Evolutionary conservation across 2,888 invertebrate species (phyloP), one percentile per base, ranked within the genome.

Genomic region (Scelioninae gen. 1): DNA sequence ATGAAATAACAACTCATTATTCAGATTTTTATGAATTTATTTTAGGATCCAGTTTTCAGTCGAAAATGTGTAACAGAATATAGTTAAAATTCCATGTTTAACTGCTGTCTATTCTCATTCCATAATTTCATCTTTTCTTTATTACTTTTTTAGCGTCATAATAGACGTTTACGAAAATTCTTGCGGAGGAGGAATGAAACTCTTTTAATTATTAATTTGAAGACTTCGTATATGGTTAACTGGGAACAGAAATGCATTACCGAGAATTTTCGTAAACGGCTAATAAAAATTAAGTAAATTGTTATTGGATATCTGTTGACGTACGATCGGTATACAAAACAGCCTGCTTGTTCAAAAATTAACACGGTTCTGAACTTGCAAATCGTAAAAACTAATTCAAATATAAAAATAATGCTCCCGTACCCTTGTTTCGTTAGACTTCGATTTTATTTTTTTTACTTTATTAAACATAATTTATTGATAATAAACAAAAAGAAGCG

Each of bases 41-140:
- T 86, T 82, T 63, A 84, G 77, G 82, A 85, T 88, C 81, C 86
- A 85, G 85, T 84, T 87, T 86, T 82, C 79, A 84, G 83, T 84
- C 85, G 56, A 84, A 81, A 83, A 85, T 84, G 55, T 51, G 78
- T 87, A 89, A 89, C 87, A 88, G 86, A 88, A 87, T 85, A 77
- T 82, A 87, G 83, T 82, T 82, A 66, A 86, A 80, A 87, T 86
- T 85, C 86, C 71, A 76, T 72, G 79, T 79, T 69, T 84, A 80
- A 84, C 85, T 84, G 62, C 80, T 62, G 85, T 68, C 58, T 75
- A 81, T 81, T 74, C 40, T 75, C 69, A 63, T 75, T 75, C 68
- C 74, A 53, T 51, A 60, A 53, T 53, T 53, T 74, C 31, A 84
- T 83, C 38, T 16, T 53, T 55, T 69, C 51, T 78, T 62, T 55